Evolutionary conservation across 2,888 invertebrate species (phyloP).

Genomic region (Metopia argyrocephala): DNA sequence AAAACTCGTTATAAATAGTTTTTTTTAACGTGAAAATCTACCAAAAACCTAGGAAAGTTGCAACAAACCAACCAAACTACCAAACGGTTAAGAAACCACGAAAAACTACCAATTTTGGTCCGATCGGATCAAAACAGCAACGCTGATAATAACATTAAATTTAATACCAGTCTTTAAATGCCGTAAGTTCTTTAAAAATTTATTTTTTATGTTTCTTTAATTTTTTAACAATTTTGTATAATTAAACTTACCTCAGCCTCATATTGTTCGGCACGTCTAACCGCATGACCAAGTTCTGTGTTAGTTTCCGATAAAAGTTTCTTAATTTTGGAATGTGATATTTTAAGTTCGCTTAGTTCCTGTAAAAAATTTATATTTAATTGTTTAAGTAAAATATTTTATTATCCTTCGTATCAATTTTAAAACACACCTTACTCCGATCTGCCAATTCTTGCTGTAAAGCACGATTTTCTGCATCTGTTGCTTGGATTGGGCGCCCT

Average conservation of each 20-base stretch:
- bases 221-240: not conserved
- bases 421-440: constrained; percentile 81
- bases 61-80: too few species aligned
- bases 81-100: too few species aligned
- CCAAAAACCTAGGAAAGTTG: too few species aligned
- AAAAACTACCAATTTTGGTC: too few species aligned
- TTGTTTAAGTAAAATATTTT: too few species aligned
- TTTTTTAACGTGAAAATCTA: too few species aligned
- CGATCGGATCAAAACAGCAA: too few species aligned
- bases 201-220: not conserved
- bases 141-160: too few species aligned
- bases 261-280: constrained; percentile 88
- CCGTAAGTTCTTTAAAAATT: not conserved
- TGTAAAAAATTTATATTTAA: constrained; percentile 72
- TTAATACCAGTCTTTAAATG: too few species aligned
- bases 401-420: not conserved
- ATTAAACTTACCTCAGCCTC: constrained; percentile 81
- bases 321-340: constrained; percentile 86
- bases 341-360: constrained; percentile 86
- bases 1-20: too few species aligned
- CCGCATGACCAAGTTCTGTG: constrained; percentile 87
- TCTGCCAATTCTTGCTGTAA: constrained; percentile 84
- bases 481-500: constrained; percentile 82
- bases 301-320: constrained; percentile 89
- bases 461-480: constrained; percentile 83